Conservation (phyloP, 2,113 vertebrate species). For the Prunella fulvescens region DNA sequence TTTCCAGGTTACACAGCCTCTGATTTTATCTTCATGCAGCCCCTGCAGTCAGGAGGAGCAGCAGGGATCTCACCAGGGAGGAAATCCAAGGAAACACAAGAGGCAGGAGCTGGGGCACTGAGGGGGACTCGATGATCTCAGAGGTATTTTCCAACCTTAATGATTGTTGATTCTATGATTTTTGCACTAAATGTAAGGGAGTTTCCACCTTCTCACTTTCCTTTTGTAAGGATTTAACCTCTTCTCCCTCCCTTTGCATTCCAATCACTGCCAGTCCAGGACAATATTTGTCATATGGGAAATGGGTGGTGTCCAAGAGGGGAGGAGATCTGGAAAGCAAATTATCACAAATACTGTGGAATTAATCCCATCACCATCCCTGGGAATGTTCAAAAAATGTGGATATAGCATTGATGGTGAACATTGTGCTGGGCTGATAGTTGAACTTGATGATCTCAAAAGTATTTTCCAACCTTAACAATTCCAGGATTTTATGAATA, state of each 20-base stretch:
- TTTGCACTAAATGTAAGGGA: not conserved
- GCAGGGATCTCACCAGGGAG: not conserved
- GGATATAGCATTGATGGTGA: not conserved
- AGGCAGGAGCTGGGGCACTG: not conserved
- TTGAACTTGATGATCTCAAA: not conserved
- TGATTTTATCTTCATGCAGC: not conserved
- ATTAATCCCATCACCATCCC: not conserved
- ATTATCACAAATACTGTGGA: not conserved
- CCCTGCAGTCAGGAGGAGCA: not conserved
- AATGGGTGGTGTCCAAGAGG: fast-evolving
- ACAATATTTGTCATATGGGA: not conserved
- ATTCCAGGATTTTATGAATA: not conserved
- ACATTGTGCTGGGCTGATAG: fast-evolving
- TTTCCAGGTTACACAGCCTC: not conserved
- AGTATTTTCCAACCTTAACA: not conserved
- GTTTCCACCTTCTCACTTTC: not conserved
- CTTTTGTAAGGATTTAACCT: not conserved
- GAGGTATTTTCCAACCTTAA: not conserved
- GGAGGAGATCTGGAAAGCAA: not conserved
- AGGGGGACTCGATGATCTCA: not conserved
- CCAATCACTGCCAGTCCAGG: not conserved
- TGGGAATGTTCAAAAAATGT: fast-evolving
- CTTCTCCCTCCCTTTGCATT: not conserved
- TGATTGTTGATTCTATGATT: not conserved
- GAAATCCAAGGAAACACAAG: not conserved